Evolutionary conservation across 2,113 vertebrate genomes (phyloP).

Genomic region (zebrafish (Danio rerio)): DNA sequence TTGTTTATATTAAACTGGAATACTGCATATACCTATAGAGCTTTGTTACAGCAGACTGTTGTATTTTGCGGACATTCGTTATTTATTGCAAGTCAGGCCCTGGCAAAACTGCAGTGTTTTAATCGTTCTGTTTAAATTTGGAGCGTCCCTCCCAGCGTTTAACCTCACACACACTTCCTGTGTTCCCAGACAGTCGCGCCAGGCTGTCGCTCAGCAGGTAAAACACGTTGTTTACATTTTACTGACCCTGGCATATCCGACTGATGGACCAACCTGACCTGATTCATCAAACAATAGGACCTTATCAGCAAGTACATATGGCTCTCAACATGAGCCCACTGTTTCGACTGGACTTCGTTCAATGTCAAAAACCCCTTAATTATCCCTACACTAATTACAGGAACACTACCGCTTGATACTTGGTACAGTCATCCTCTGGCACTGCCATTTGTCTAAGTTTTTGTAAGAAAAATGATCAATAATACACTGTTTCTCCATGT

Average conservation of each 20-base stretch:
- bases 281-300: slow-evolving; percentile 22
- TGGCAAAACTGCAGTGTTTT: neutral
- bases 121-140: slow-evolving; percentile 5
- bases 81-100: neutral
- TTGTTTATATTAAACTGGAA: neutral
- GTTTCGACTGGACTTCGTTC: neutral
- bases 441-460: neutral
- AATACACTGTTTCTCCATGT: slow-evolving; percentile 4
- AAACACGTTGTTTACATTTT: slow-evolving; percentile 47
- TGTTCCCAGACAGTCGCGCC: slow-evolving; percentile 48
- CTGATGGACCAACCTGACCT: slow-evolving; percentile 17
- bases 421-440: neutral
- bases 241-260: slow-evolving; percentile 34
- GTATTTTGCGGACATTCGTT: neutral
- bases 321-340: neutral
- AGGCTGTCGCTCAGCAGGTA: slow-evolving; percentile 48
- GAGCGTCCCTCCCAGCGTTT: slow-evolving; percentile 38
- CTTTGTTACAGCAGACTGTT: neutral
- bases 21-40: neutral
- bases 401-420: neutral
- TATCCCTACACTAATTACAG: neutral
- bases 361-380: neutral
- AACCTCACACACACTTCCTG: slow-evolving; percentile 48
- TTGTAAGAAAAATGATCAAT: neutral
- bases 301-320: slow-evolving; percentile 41